phyloP scores from a whole-genome alignment of 2,888 invertebrate genomes.

The Cephus pygmeus region DNA sequence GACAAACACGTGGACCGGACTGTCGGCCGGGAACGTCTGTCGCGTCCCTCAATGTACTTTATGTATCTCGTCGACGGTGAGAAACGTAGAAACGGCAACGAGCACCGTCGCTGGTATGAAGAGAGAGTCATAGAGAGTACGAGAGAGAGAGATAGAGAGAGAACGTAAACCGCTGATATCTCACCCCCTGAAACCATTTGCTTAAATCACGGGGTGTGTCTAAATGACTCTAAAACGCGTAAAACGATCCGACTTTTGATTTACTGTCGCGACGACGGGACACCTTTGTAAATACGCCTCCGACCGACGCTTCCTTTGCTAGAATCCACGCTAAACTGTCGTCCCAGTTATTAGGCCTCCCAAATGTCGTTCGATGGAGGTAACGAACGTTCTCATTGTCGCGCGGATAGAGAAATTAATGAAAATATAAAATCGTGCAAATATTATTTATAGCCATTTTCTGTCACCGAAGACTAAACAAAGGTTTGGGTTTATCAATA shows the following conservation, averaged over 20 bases:
- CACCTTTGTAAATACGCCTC: neutral
- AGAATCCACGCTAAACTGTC: neutral
- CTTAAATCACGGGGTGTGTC: neutral
- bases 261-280: neutral
- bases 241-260: neutral
- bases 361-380: neutral
- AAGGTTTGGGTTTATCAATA: neutral
- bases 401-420: neutral
- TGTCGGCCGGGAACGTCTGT: slow-evolving; percentile 5
- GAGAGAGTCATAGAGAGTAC: neutral
- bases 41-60: slow-evolving; percentile 36
- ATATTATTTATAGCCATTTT: neutral
- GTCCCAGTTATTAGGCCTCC: neutral
- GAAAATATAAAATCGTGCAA: neutral
- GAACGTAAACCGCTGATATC: neutral
- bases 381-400: neutral
- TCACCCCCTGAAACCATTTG: neutral
- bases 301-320: neutral
- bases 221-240: neutral
- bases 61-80: slow-evolving; percentile 16
- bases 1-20: slow-evolving; percentile 61
- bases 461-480: neutral
- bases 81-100: neutral
- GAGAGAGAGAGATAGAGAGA: too few relatives aligned
- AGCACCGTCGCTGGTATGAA: neutral